Evolutionary conservation across 1,140 invertebrate genomes (phyloP), one percentile per base, ranked within the genome.

Genomic region (Frieseomelitta varia): DNA sequence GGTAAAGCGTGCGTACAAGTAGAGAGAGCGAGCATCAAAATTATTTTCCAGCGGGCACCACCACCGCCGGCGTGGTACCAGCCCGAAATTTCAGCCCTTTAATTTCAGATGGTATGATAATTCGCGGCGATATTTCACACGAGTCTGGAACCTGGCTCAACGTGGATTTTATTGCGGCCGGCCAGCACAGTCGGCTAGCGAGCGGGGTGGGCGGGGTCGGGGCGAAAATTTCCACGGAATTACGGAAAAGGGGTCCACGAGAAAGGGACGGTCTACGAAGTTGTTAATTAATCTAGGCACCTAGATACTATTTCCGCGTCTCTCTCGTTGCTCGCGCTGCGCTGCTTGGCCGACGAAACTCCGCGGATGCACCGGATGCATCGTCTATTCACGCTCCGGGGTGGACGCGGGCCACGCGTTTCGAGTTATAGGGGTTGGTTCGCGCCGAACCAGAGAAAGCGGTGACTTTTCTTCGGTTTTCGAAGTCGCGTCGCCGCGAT

Each of bases 61-160:
- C 89, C 83, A 81, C 78, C 86, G 75, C 80, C 81, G 84, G 71
- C 84, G 75, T 84, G 85, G 87, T 87, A 88, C 86, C 90, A 86
- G 85, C 85, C 88, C 89, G 88, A 93, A 93, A 92, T 93, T 93
- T 93, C 91, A 91, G 87, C 87, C 92, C 93, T 93, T 93, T 93
- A 93, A 93, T 93, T 93, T 93, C 92, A 92, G 92, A 92, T 92
- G 88, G 90, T 93, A 92, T 92, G 92, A 93, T 93, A 93, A 93
- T 93, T 93, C 91, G 91, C 68, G 91, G 91, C 91, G 88, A 93
- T 93, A 93, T 93, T 93, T 93, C 91, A 92, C 86, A 87, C 89
- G 83, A 90, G 90, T 92, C 92, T 92, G 92, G 87, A 90, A 90
- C 88, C 85, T 86, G 91, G 90, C 90, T 90, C 91, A 91, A 91